These are phyloP conservation scores for Hesperophylax magnus DNA, from an alignment of 1,140 invertebrate genomes.

Conservation along the genomic window DNA sequence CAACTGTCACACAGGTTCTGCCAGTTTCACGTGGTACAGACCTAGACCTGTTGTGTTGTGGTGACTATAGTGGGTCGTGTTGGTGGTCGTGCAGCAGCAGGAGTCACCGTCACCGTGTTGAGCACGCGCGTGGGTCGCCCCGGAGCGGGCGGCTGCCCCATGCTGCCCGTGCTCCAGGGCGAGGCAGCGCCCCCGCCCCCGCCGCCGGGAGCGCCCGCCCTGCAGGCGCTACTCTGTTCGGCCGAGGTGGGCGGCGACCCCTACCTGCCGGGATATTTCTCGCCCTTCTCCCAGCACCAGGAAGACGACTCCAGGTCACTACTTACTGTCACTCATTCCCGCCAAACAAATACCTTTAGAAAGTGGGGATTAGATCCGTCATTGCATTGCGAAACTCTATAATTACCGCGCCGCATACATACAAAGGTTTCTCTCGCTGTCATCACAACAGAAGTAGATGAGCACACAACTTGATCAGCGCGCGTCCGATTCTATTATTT, in stretches of 20 bases:
- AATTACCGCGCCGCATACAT: no score
- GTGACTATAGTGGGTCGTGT: no score
- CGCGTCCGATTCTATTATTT: neutral
- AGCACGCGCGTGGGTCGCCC: neutral
- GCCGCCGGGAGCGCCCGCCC: slow-evolving; percentile 25
- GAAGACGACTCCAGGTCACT: slow-evolving; percentile 42
- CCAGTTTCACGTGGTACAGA: slow-evolving; percentile 37
- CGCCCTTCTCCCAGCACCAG: slow-evolving; percentile 39
- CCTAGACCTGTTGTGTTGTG: slow-evolving; percentile 7
- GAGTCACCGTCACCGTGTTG: neutral
- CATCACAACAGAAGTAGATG: no score
- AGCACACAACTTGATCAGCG: neutral
- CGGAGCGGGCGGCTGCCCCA: slow-evolving; percentile 2
- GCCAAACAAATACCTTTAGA: no score
- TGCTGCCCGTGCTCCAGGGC: slow-evolving; percentile 46
- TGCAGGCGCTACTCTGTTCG: slow-evolving; percentile 41
- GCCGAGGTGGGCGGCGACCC: slow-evolving; percentile 50
- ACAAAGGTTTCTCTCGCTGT: no score
- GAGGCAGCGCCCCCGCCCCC: slow-evolving; percentile 42
- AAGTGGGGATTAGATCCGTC: no score
- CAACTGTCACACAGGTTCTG: slow-evolving; percentile 20
- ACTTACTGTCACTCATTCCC: neutral
- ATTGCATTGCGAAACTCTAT: no score
- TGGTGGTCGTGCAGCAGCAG: no score
- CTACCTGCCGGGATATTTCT: slow-evolving; percentile 50